Percentiles rank a stretch among this genome's conserved stretches.
Conservation (phyloP, 2,113 vertebrate species). For the Hypomesus transpacificus region DNA sequence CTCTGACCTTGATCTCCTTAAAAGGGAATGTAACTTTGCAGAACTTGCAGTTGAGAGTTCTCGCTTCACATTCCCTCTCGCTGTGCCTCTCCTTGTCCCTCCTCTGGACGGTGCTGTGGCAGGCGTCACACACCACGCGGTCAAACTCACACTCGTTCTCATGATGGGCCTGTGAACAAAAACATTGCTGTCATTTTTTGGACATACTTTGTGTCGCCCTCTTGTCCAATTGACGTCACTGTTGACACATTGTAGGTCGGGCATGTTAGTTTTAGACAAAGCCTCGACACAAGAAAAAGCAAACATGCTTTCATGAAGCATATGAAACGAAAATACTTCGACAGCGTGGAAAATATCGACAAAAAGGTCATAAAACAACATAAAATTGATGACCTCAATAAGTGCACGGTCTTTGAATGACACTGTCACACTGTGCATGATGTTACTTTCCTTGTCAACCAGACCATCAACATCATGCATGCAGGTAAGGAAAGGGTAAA, state of each 20-base stretch:
- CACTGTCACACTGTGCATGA: no score
- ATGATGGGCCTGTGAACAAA: slow-evolving; percentile 57
- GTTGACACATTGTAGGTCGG: no score
- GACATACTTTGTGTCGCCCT: background rate
- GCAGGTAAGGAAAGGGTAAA: no score
- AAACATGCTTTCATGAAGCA: background rate
- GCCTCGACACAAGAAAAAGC: no score
- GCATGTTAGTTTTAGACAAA: no score
- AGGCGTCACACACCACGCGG: slow-evolving; percentile 64
- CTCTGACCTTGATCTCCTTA: slow-evolving; percentile 66
- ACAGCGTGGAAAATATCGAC: background rate
- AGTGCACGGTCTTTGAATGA: no score
- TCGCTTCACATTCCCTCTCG: slow-evolving; percentile 71
- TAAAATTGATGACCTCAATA: no score
- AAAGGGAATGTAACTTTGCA: slow-evolving; percentile 71
- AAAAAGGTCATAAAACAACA: background rate
- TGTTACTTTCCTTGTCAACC: no score
- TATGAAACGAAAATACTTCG: background rate
- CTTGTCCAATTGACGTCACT: background rate
- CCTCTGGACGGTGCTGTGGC: slow-evolving; percentile 58
- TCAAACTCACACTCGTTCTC: slow-evolving; percentile 71
- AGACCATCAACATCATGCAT: no score
- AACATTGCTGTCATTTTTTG: background rate
- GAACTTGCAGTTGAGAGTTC: slow-evolving; percentile 76
- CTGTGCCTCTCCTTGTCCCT: slow-evolving; percentile 70